Base-by-base conservation (phyloP, 2,888 invertebrate species). In the Synanthedon tipuliformis region DNA sequence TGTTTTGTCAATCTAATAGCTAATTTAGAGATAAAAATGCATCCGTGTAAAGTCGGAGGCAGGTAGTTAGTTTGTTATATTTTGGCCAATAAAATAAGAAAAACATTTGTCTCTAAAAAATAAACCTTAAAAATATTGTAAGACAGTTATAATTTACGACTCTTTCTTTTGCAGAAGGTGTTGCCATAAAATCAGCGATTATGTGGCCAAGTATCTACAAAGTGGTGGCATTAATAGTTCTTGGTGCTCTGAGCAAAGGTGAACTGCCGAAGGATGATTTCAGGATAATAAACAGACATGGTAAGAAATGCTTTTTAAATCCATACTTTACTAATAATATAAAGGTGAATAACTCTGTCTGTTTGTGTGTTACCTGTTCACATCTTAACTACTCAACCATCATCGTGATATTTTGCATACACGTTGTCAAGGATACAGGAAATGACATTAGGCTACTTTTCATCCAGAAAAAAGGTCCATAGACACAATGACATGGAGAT, bases 211-310 rank as follows among this genome's bases (percentile, higher is more conserved):
- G 62, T 12, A 62, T 78, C 51, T 76, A 73, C 61, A 78, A 73
- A 65, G 77, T 82, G 27, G 75, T 75, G 4, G 70, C 73, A 1
- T 60, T 86, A 45, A 67, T 86, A 53, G 63, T 84, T 13, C 73
- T 84, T 53, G 70, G 77, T 56, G 66, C 79, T 1, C 67, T 83
- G 50, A 75, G 77, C 60, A 82, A 78, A 56, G 86, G 86, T 55
- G 73, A 81, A 53, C 62, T 84, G 27, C 82, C 86, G 0, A 84
- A 87, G 65, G 86, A 87, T 62, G 86, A 87, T 63, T 87, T 86
- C 64, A 86, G 87, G 84, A 87, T 87, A 84, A 81, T 87, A 60
- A 78, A 80, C 54, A 75, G 75, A 72, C 76, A 84, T 75, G 87
- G 87, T 85, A 62, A 67, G 12, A 18, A 34, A 34, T 27, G 50